Evolutionary conservation across 1,140 invertebrate genomes (phyloP), one percentile per base, ranked within the genome.

Genomic region (Musca domestica): DNA sequence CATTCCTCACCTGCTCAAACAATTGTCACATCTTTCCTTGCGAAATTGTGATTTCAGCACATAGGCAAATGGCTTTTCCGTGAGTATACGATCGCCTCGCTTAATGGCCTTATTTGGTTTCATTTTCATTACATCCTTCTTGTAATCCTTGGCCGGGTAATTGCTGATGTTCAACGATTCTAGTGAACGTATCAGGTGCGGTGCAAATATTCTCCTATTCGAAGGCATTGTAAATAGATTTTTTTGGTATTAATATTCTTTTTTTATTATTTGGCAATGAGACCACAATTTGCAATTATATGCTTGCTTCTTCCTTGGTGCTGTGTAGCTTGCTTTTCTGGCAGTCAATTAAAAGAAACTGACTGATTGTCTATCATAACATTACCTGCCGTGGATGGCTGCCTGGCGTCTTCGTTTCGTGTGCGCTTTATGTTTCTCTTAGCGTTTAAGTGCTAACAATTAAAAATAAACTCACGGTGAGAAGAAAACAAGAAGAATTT

Each of bases 51-150:
- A 86, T 74, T 84, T 86, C 0, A 90, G 75, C 2, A 85, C 80
- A 73, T 84, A 88, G 17, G 83, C 85, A 76, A 89, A 90, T 3
- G 89, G 89, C 74, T 87, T 84, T 47, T 87, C 84, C 25, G 80
- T 83, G 22, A 87, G 74, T 30, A 89, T 81, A 9, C 83, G 78
- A 54, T 83, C 82, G 10, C 88, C 88, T 63, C 81, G 64, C 41
- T 69, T 66, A 25, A 69, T 69, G 7, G 65, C 23, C 22, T 66
- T 66, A 20, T 52, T 52, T 3, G 64, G 20, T 25, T 65, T 65
- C 64, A 65, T 65, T 51, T 51, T 65, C 12, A 25, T n/a, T 2
- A 34, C 56, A 61, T 61, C 27, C n/a, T 61, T 34, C 19, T 19
- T n/a, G 20, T 41, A 61, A 9, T 17, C 56, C 27, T 61, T 61